A percentile compares a stretch with the other conserved stretches of the same genome.
Conservation (phyloP, 2,888 invertebrate genomes). For the Brenthis ino region DNA sequence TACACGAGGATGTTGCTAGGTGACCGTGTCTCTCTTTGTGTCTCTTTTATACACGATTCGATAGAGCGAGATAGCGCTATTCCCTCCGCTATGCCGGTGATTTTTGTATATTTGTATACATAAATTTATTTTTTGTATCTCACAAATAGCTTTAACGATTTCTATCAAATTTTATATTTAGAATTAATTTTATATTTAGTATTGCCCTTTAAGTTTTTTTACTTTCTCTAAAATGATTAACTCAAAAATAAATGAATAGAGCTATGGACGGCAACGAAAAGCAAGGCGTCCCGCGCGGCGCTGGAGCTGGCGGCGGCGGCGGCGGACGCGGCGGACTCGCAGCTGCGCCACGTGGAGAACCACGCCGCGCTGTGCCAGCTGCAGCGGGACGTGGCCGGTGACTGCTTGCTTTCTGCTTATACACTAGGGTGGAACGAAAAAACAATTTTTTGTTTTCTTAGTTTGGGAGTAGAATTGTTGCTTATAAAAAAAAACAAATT, state of each 20-base stretch:
- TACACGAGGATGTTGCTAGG: conserved; percentile 82
- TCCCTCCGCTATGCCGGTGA: no score
- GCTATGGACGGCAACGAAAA: conserved; percentile 78
- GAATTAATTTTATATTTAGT: no score
- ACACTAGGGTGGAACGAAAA: background rate
- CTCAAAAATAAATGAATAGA: conserved; percentile 45
- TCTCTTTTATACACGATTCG: no score
- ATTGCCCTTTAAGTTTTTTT: no score
- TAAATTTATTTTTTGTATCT: no score
- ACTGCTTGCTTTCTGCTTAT: background rate
- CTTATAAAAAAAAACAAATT: no score
- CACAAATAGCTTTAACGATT: no score
- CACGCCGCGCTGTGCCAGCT: conserved; percentile 92
- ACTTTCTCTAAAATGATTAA: background rate
- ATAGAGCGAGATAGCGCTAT: no score
- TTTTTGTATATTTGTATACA: no score
- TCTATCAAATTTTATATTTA: no score
- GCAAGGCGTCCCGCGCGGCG: conserved; percentile 82
- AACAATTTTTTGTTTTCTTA: no score
- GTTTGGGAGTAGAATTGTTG: no score
- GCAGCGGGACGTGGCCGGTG: conserved; percentile 90
- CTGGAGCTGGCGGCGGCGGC: conserved; percentile 91
- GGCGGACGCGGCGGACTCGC: conserved; percentile 79
- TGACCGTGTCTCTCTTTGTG: background rate
- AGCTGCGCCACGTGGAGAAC: conserved; percentile 80